A percentile compares a stretch with the other conserved stretches of the same genome.
phyloP scores from a whole-genome alignment of 2,888 invertebrate species.

The Sthenelais limicola region DNA sequence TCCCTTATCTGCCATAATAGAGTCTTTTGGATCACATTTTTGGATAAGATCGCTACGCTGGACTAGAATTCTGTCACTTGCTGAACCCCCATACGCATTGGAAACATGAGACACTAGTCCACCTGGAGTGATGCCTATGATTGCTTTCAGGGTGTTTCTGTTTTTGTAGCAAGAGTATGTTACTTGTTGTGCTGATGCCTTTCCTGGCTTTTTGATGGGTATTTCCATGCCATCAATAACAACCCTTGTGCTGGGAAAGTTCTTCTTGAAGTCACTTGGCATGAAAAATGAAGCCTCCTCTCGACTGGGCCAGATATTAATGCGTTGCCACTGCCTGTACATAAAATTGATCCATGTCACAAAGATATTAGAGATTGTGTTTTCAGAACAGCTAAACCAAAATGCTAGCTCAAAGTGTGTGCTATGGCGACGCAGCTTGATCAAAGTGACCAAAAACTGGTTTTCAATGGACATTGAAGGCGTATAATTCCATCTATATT shows the following conservation, averaged over 20 bases:
- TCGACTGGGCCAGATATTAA: background rate
- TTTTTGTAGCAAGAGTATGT: constrained; percentile 35
- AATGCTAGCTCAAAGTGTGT: background rate
- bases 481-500: too few relatives aligned
- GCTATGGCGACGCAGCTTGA: background rate
- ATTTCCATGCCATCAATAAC: constrained; percentile 12
- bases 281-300: background rate
- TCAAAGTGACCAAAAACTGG: background rate
- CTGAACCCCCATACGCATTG: background rate
- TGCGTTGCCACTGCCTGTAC: background rate
- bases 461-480: background rate
- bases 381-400: background rate
- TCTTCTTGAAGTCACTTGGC: background rate
- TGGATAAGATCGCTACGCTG: background rate
- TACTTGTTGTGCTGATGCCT: too few relatives aligned
- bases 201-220: constrained; percentile 37
- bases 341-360: background rate
- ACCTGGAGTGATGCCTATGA: constrained; percentile 30
- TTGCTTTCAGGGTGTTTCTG: constrained; percentile 26
- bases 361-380: background rate
- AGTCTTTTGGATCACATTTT: background rate
- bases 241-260: background rate
- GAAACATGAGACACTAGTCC: constrained; percentile 19
- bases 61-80: constrained; percentile 25
- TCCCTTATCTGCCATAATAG: constrained; percentile 34